These are phyloP conservation scores for Aurelia aurita DNA, from an alignment of 30 jellyfish, hydroid and myxozoan genomes.

Conservation along the genomic window DNA sequence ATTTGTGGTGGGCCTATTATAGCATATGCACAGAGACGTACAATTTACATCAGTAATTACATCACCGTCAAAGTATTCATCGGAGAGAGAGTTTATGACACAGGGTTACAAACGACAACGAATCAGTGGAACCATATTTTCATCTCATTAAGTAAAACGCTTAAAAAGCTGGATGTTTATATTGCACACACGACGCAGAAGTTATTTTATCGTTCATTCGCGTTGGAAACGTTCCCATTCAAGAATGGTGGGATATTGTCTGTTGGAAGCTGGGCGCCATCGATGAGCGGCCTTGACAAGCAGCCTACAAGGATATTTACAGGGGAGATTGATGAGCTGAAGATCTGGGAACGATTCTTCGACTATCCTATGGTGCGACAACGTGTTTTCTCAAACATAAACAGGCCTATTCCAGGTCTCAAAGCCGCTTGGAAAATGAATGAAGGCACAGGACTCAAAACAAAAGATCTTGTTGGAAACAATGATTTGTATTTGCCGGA, in stretches of 20 bases:
- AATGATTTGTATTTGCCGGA: conserved; percentile 49
- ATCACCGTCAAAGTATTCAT: conserved; percentile 28
- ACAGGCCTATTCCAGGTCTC: conserved; percentile 53
- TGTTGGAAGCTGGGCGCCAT: conserved; percentile 69
- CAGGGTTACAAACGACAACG: conserved; percentile 26
- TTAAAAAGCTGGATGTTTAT: conserved; percentile 19
- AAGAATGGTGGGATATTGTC: conserved; percentile 36
- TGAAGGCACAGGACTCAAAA: conserved; percentile 47
- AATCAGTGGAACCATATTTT: conserved; percentile 60
- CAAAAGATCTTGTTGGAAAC: conserved; percentile 50
- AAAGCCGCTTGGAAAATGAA: conserved; percentile 61
- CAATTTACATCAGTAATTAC: conserved; percentile 45
- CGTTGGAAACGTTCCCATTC: conserved; percentile 13
- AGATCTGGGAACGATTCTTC: conserved; percentile 57
- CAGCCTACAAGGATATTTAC: conserved; percentile 30
- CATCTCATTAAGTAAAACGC: conserved; percentile 11
- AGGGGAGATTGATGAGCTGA: conserved; percentile 66
- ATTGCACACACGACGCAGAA: background rate
- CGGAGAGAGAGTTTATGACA: conserved; percentile 37
- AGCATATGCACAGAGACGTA: conserved; percentile 9
- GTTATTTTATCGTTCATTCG: conserved; percentile 47
- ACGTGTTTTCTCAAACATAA: conserved; percentile 44
- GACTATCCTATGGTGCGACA: conserved; percentile 57
- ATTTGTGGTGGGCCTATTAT: conserved; percentile 66
- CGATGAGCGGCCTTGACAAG: conserved; percentile 22